These are phyloP conservation scores for Apodemus agrarius DNA, from an alignment of 2,797 vertebrate genomes.

Conservation along the genomic window DNA sequence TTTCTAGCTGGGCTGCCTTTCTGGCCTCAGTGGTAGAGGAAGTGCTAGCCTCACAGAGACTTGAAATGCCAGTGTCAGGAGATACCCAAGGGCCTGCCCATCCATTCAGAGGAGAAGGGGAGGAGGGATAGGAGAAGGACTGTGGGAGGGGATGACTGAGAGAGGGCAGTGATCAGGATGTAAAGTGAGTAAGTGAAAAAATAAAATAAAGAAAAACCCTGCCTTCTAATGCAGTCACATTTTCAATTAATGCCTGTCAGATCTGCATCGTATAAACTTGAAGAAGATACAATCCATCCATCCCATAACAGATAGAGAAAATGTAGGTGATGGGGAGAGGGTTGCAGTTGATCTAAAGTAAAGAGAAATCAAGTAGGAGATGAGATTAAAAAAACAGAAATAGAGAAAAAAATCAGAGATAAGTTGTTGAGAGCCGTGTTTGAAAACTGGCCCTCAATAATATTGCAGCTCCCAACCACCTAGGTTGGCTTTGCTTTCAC, in stretches of 20 bases:
- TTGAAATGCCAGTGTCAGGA: background rate
- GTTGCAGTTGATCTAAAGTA: background rate
- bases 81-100: background rate
- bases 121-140: background rate
- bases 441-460: background rate
- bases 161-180: background rate
- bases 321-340: background rate
- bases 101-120: background rate
- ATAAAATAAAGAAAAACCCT: background rate
- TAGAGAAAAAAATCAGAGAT: background rate
- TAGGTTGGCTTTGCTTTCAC: rapidly evolving
- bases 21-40: background rate
- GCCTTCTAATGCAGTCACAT: background rate
- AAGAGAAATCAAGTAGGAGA: background rate
- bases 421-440: background rate
- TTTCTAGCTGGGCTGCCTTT: background rate
- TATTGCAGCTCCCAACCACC: background rate
- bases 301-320: background rate
- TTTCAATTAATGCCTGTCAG: background rate
- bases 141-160: background rate
- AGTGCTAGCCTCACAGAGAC: background rate
- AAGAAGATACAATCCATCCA: background rate
- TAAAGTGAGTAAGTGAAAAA: background rate
- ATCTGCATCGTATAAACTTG: background rate
- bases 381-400: background rate